Base-by-base conservation (phyloP, 2,888 invertebrate genomes). In the Athrips mouffetella region DNA sequence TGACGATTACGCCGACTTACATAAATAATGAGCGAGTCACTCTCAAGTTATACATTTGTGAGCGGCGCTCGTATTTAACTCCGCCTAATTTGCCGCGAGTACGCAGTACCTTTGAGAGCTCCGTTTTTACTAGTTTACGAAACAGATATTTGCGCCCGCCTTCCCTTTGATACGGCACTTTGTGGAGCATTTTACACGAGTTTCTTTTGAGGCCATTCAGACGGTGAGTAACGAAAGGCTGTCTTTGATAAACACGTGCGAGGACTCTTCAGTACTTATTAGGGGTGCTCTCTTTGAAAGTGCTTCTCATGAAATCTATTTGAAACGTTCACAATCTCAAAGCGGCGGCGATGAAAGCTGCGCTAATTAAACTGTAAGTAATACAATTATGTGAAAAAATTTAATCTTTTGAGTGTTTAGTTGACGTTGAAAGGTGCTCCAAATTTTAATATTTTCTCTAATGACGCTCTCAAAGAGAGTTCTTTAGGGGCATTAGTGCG, bases 181-280 rank as follows among this genome's bases (percentile, higher is more conserved):
- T 87, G 87, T 85, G 83, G 80, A 87, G 83, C 86, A 83, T 88
- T 88, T 87, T 87, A 86, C 88, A 85, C 87, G 87, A 87, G 87
- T 85, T 87, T 87, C 87, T 87, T 88, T 88, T 87, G 88, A 88
- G 86, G 82, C 87, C 86, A 87, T 88, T 88, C 88, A 88, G 80
- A 87, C 88, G 86, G 84, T 85, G 84, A 87, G 87, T 87, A 88
- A 87, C 87, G 88, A 87, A 88, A 88, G 87, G 87, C 87, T 87
- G 88, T 87, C 88, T 88, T 87, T 88, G 87, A 87, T 88, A 87
- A 88, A 88, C 88, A 88, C 88, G 88, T 88, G 86, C 87, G 87
- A 86, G 88, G 84, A 87, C 87, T 88, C 88, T 87, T 87, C 86
- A 86, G 87, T 87, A 86, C 87, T 87, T 88, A 88, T 88, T 87